These are phyloP conservation scores for Apogon talboti DNA, from an alignment of 2,797 vertebrate genomes.

Conservation along the genomic window DNA sequence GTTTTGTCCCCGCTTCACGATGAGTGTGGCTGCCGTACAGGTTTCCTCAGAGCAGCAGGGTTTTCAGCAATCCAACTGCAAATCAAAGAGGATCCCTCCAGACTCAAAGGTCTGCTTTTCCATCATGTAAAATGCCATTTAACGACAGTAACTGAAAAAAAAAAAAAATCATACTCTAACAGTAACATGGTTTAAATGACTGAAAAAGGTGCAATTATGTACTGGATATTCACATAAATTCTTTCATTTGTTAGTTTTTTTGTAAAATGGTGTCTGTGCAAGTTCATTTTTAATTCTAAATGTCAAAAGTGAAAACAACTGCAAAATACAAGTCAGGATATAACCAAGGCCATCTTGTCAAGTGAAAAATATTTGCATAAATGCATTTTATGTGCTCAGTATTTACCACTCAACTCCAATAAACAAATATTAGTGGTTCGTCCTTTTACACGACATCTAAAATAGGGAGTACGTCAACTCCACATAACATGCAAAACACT, in stretches of 20 bases:
- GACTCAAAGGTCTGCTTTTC: background rate
- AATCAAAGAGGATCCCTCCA: background rate
- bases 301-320: background rate
- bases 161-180: background rate
- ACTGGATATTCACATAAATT: background rate
- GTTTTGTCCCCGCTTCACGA: background rate
- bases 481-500: background rate
- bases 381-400: background rate
- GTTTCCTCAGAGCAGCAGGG: background rate
- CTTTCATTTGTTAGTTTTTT: background rate
- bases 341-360: background rate
- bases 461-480: background rate
- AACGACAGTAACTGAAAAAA: constrained; percentile 1
- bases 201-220: background rate
- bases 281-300: background rate
- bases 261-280: background rate
- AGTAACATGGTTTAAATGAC: background rate
- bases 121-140: constrained; percentile 11
- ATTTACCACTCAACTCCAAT: background rate
- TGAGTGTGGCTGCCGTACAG: background rate
- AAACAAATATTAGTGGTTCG: background rate
- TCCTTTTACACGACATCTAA: constrained; percentile 8
- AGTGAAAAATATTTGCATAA: background rate
- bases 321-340: constrained; percentile 5
- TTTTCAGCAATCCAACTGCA: background rate